These are phyloP conservation scores for Urophycis tenuis DNA, from an alignment of 2,797 vertebrate genomes.

Conservation along the genomic window DNA sequence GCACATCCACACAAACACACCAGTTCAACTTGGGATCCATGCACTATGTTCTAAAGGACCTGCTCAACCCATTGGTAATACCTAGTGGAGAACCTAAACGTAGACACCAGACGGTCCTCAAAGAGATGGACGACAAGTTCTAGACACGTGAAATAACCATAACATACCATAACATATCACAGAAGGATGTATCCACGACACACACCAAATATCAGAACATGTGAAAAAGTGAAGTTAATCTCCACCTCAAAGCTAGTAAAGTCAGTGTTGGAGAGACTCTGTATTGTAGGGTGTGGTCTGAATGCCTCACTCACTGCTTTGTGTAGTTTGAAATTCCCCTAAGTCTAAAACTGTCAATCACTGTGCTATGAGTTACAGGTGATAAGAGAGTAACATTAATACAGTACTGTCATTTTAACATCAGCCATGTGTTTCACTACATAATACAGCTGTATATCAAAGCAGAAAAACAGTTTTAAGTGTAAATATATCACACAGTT, in stretches of 20 bases:
- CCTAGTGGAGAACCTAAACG: background rate
- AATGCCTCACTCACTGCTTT: too few relatives aligned
- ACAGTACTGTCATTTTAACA: background rate
- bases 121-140: background rate
- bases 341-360: constrained; percentile 1
- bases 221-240: background rate
- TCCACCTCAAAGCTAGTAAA: background rate
- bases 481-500: background rate
- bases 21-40: background rate
- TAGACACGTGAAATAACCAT: background rate
- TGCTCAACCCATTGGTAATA: background rate
- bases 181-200: background rate
- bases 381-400: background rate
- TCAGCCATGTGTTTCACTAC: background rate
- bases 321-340: too few relatives aligned
- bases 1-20: constrained; percentile 41
- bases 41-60: background rate
- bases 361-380: background rate
- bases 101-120: background rate
- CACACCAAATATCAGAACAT: background rate
- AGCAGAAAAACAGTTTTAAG: background rate
- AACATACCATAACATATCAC: background rate
- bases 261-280: background rate
- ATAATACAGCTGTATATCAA: background rate
- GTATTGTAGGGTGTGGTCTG: too few relatives aligned